Percentiles rank a stretch among this genome's conserved stretches.
Evolutionary conservation across 2,888 invertebrate genomes (phyloP).

Genomic region (Hoplodrina blanda): DNA sequence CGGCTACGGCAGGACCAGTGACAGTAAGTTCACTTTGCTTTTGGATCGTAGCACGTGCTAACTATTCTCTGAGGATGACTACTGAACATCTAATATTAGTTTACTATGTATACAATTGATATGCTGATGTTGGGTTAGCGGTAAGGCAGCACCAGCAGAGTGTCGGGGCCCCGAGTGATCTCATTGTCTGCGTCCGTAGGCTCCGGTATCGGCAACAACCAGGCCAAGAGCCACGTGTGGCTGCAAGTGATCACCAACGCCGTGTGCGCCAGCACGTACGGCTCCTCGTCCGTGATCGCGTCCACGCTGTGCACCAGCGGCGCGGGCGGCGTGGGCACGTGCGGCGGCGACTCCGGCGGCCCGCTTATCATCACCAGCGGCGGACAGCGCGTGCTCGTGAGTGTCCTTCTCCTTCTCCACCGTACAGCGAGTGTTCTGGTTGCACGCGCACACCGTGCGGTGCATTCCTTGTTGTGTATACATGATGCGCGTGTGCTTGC

Average conservation of each 20-base stretch:
- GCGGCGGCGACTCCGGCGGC: constrained; percentile 82
- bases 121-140: constrained; percentile 5
- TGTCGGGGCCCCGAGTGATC: background rate
- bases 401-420: too few relatives aligned
- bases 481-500: constrained; percentile 20
- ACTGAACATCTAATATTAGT: constrained; percentile 37
- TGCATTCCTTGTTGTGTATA: background rate
- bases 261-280: constrained; percentile 72
- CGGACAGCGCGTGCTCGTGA: constrained; percentile 67
- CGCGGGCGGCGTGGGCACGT: constrained; percentile 73
- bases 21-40: constrained; percentile 60
- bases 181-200: constrained; percentile 57
- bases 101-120: constrained; percentile 6
- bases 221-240: constrained; percentile 81
- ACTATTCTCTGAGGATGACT: constrained; percentile 13
- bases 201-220: constrained; percentile 67
- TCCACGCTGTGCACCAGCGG: constrained; percentile 79
- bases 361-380: constrained; percentile 71
- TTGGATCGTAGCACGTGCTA: background rate
- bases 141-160: background rate
- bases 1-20: constrained; percentile 78
- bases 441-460: too few relatives aligned
- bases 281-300: constrained; percentile 56
- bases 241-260: constrained; percentile 81
- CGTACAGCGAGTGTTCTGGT: background rate